Evolutionary conservation across 2,113 vertebrate genomes (phyloP).

Genomic region (Nycticryphes semicollaris): DNA sequence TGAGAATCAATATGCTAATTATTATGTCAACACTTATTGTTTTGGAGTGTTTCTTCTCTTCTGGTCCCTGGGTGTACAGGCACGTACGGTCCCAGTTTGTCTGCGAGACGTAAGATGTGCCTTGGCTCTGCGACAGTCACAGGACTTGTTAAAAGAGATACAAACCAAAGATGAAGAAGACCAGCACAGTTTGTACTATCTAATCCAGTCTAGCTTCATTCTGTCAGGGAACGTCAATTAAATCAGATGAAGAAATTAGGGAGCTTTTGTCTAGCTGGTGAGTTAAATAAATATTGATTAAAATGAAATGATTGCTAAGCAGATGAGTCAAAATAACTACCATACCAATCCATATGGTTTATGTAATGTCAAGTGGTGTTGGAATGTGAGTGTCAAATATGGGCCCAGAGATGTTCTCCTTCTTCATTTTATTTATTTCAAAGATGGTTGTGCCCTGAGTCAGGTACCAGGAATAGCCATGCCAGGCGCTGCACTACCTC

Average conservation of each 20-base stretch:
- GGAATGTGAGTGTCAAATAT: slow-evolving; percentile 28
- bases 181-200: background rate
- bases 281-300: slow-evolving; percentile 58
- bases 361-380: background rate
- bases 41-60: background rate
- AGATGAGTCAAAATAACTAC: slow-evolving; percentile 27
- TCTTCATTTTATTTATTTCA: slow-evolving; percentile 19
- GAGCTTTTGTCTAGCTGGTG: background rate
- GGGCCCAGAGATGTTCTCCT: background rate
- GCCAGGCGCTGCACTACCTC: background rate
- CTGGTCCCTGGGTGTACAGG: background rate
- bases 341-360: background rate
- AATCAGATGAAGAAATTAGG: slow-evolving; percentile 30
- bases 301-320: slow-evolving; percentile 31
- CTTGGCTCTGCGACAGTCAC: background rate
- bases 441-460: slow-evolving; percentile 26
- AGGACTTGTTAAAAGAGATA: slow-evolving; percentile 12
- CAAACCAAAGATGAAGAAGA: background rate
- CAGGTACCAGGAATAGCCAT: slow-evolving; percentile 1
- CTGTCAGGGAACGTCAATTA: background rate
- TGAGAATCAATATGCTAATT: slow-evolving; percentile 56
- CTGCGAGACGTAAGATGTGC: background rate
- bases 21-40: slow-evolving; percentile 10
- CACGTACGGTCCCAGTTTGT: background rate
- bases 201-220: background rate